Evolutionary conservation across 2,797 vertebrate species (phyloP), one percentile per base, ranked within the genome.

Genomic region (Decapterus maruadsi): DNA sequence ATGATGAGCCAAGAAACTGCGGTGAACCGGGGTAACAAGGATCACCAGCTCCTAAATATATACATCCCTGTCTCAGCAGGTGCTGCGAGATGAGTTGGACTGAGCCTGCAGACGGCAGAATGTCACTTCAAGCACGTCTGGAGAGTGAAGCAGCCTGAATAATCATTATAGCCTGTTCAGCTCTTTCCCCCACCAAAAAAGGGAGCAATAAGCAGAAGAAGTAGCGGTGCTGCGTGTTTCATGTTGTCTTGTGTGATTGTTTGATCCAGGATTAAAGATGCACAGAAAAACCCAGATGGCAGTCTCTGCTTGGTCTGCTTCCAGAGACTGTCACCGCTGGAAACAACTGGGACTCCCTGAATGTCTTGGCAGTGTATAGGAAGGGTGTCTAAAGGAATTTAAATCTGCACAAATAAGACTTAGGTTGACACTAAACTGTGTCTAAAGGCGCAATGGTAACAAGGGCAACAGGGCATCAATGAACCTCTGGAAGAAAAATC

Each of bases 261-360:
- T 90, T 89, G 92, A 91, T 88, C 74, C 68, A 2, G 75, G 73
- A 89, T 90, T 75, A 90, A 87, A 91, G 82, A 80, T 4, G 38
- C 62, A 9, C 12, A 26, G 8, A 87, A 79, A 79, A 88, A 84
- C 77, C 85, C 77, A 80, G 81, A 31, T 51, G 65, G 78, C 83
- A 83, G 80, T 65, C 86, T 88, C 54, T 4, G 22, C 87, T 65
- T 81, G 85, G 89, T 80, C 87, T 55, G 58, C 42, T 70, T 88
- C 79, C 87, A 90, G 77, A 85, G 48, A 19, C 72, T 66, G 83
- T 83, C 68, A 63, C 74, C n/a, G 65, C 55, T 63, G 74, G 76
- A 83, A 68, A 62, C 22, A 10, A 65, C 82, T 79, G 68, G 82
- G 90, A 87, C 82, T 87, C 81, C 78, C 83, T 87, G 83, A 86